A percentile compares a stretch with the other conserved stretches of the same genome.
Evolutionary conservation across 2,888 invertebrate species (phyloP).

Genomic region (Aelia acuminata): DNA sequence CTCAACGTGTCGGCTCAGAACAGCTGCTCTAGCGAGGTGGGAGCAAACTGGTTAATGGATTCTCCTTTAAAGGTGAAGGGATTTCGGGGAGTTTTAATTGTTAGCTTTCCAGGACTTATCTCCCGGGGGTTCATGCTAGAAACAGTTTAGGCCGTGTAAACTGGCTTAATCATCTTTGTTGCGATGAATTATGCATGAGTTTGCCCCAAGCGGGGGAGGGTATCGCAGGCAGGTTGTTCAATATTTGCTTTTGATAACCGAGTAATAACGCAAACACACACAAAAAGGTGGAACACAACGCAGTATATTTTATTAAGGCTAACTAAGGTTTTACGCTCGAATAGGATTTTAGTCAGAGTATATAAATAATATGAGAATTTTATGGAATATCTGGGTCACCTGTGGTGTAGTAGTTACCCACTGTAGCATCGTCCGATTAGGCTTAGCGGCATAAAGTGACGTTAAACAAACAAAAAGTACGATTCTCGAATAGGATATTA

Average conservation of each 20-base stretch:
- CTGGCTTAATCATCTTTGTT: neutral
- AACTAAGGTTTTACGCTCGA: too few species aligned
- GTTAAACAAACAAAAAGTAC: too few species aligned
- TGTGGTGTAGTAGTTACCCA: too few species aligned
- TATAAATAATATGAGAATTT: too few species aligned
- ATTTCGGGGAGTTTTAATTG: slow-evolving; percentile 13
- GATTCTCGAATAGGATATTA: too few species aligned
- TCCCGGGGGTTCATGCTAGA: neutral
- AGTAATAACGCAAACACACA: neutral
- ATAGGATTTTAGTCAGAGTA: too few species aligned
- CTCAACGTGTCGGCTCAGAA: neutral
- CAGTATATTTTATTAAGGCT: too few species aligned
- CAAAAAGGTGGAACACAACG: too few species aligned
- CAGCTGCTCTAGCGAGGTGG: neutral
- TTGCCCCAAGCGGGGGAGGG: neutral
- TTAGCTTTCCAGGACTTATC: slow-evolving; percentile 5
- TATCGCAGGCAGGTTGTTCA: neutral
- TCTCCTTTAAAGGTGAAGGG: neutral
- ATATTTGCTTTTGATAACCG: neutral
- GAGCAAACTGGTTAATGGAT: slow-evolving; percentile 25
- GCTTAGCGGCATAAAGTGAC: too few species aligned
- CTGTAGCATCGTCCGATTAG: too few species aligned
- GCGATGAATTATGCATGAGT: neutral
- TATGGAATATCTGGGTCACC: too few species aligned
- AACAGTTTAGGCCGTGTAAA: slow-evolving; percentile 4